These are phyloP conservation scores for Cydia fagiglandana DNA, from an alignment of 1,140 invertebrate genomes.

Conservation along the genomic window DNA sequence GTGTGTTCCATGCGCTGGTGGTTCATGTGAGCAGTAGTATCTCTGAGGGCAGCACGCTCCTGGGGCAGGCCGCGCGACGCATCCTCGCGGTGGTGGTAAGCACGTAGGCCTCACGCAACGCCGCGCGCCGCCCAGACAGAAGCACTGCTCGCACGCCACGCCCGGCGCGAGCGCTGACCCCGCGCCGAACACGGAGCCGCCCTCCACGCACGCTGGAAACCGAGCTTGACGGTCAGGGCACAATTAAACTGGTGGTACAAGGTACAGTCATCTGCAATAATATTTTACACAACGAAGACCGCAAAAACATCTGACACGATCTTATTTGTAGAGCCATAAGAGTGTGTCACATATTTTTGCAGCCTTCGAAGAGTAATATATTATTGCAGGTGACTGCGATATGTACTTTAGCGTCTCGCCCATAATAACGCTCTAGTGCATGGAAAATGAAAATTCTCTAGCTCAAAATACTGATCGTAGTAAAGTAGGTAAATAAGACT, in stretches of 20 bases:
- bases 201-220: slow-evolving; percentile 84
- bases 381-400: no score
- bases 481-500: no score
- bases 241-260: neutral
- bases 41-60: slow-evolving; percentile 91
- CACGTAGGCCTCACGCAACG: slow-evolving; percentile 91
- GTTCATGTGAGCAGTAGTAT: slow-evolving; percentile 86
- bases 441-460: no score
- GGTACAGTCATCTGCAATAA: no score
- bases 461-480: no score
- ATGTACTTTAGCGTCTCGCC: no score
- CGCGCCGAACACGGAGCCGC: slow-evolving; percentile 87
- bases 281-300: no score
- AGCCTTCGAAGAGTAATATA: no score
- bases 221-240: slow-evolving; percentile 8
- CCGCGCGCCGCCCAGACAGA: slow-evolving; percentile 88
- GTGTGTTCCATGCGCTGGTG: slow-evolving; percentile 44
- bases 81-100: slow-evolving; percentile 87
- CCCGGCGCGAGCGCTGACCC: slow-evolving; percentile 91
- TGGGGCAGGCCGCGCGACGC: slow-evolving; percentile 83
- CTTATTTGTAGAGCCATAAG: no score
- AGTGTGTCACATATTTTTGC: no score
- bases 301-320: no score
- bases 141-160: slow-evolving; percentile 91
- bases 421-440: no score